Percentiles rank a stretch among this genome's conserved stretches.
phyloP scores from a whole-genome alignment of 2,113 vertebrate genomes.

The Cinclus cinclus region DNA sequence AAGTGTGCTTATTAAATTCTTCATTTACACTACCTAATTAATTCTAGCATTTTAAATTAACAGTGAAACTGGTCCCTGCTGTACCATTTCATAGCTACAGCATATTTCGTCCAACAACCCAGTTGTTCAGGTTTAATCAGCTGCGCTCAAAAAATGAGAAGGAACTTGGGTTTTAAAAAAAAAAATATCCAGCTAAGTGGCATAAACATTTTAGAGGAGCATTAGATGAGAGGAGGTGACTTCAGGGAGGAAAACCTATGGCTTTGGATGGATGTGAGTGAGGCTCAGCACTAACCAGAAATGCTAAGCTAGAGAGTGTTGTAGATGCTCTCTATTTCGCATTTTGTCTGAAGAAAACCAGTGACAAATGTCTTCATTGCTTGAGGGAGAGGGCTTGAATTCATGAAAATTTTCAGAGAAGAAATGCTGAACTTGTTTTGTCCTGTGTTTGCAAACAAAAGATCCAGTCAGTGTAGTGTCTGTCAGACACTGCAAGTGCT shows the following conservation, averaged over 20 bases:
- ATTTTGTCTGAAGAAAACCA: neutral
- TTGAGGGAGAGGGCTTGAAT: neutral
- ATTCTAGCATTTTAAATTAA: slow-evolving; percentile 88
- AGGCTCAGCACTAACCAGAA: neutral
- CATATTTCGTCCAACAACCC: slow-evolving; percentile 78
- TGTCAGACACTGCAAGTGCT: neutral
- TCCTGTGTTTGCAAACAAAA: neutral
- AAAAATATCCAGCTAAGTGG: neutral
- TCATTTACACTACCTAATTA: slow-evolving; percentile 86
- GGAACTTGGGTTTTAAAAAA: slow-evolving; percentile 16
- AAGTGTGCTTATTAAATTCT: slow-evolving; percentile 86
- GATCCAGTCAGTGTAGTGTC: neutral
- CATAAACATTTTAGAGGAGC: neutral
- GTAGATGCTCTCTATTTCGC: neutral
- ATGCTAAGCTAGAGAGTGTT: neutral
- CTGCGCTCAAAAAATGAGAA: slow-evolving; percentile 69
- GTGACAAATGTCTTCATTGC: neutral
- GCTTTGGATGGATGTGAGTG: neutral
- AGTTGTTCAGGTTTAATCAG: slow-evolving; percentile 82
- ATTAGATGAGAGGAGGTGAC: neutral
- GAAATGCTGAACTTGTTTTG: neutral
- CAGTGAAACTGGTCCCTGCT: slow-evolving; percentile 84
- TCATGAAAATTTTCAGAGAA: neutral
- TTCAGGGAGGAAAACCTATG: neutral
- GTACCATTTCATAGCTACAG: slow-evolving; percentile 78